A percentile compares a stretch with the other conserved stretches of the same genome.
Evolutionary conservation across 2,113 vertebrate species (phyloP).

Genomic region (Pterocles gutturalis): DNA sequence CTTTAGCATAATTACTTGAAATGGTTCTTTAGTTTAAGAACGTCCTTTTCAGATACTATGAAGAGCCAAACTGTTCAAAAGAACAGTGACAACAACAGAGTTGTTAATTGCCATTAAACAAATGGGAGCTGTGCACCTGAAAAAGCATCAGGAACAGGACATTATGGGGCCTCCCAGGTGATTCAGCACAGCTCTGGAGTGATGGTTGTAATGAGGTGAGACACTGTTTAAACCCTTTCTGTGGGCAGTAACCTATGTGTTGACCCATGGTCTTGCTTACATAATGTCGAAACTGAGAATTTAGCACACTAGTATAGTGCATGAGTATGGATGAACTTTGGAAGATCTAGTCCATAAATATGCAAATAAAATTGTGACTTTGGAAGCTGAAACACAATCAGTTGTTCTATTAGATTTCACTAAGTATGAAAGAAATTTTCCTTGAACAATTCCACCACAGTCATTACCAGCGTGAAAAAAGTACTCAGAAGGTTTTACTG

Average conservation of each 20-base stretch:
- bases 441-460: background rate
- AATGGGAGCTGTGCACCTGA: background rate
- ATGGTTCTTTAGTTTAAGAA: background rate
- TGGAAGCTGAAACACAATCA: background rate
- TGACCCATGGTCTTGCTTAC: background rate
- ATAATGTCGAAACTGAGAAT: background rate
- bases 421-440: background rate
- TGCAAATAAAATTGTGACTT: background rate
- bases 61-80: background rate
- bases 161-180: background rate
- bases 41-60: background rate
- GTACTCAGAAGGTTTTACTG: background rate
- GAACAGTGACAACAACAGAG: background rate
- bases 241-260: background rate
- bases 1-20: background rate
- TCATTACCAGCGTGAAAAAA: background rate
- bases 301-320: background rate
- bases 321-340: background rate
- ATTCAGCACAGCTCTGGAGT: background rate
- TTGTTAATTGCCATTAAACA: background rate
- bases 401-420: background rate
- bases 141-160: background rate
- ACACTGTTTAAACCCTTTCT: background rate
- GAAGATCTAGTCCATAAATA: background rate
- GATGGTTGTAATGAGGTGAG: background rate